phyloP scores from a whole-genome alignment of 2,113 vertebrate genomes.

The Haemorhous mexicanus region DNA sequence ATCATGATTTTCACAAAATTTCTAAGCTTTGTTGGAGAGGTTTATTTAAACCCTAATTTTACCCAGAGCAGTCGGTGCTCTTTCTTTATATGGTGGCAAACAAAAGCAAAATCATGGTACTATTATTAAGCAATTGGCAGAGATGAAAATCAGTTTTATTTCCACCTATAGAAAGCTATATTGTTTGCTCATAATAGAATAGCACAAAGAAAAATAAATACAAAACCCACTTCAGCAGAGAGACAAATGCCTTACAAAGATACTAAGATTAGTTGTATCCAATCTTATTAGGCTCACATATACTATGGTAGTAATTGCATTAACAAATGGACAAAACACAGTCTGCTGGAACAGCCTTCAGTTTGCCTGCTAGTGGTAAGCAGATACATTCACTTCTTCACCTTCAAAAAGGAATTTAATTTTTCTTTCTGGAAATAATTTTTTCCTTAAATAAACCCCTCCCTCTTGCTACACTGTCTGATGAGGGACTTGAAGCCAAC shows the following conservation, averaged over 20 bases:
- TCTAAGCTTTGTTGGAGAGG: background rate
- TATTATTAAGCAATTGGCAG: background rate
- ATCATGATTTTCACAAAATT: background rate
- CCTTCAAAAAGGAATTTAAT: background rate
- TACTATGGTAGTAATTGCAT: background rate
- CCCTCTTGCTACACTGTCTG: background rate
- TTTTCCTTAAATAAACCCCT: background rate
- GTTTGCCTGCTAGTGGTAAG: background rate
- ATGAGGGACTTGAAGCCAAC: background rate
- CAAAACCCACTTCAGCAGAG: background rate
- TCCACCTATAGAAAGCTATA: background rate
- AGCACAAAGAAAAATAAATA: background rate
- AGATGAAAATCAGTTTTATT: background rate
- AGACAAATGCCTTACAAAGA: background rate
- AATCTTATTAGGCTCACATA: background rate
- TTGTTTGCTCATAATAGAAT: background rate
- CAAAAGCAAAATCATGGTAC: background rate
- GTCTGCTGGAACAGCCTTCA: background rate
- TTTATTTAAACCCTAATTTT: background rate
- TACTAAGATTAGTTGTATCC: background rate
- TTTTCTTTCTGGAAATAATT: background rate
- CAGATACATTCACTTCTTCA: background rate
- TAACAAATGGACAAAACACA: background rate
- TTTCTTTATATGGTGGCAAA: background rate
- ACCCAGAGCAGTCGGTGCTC: background rate